Base-by-base conservation (phyloP, 1,140 invertebrate species). In the Orchesella cincta region DNA sequence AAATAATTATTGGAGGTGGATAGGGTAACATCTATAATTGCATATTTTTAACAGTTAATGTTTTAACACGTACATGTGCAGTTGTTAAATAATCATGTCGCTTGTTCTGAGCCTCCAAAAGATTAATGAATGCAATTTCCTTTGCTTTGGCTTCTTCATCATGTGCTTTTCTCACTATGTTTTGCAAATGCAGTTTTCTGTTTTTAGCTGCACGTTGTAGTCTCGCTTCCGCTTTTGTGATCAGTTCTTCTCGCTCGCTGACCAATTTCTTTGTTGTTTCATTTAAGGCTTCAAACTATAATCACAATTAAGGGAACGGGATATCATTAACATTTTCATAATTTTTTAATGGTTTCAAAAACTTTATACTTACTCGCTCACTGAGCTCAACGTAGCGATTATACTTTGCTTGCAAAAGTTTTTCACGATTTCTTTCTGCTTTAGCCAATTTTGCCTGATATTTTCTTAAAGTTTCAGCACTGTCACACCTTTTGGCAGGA, bases 91-190 rank as follows among this genome's bases (percentile, higher is more conserved):
- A 92, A 86, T 98, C 96, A 84, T 97, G 92, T 2, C 94, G 87
- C 83, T 97, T 93, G 85, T 98, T 98, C 86, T 98, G 94, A 1
- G 96, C 96, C 84, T 98, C 95, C 1, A 98, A 86, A 83, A 94
- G 93, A 86, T 98, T 98, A 74, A 98, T 99, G 85, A 99, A 99
- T 34, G 95, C 96, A 78, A 99, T 98, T 88, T 98, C 97, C 82
- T 95, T 94, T 0, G 96, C 88, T 86, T 99, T 98, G 57, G 96
- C 94, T 81, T 98, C 96, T 86, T 99, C 97, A 83, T 98, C 97
- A 82, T 98, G 96, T 1, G 97, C 97, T 86, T 98, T 98, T 75
- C 92, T 90, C 1, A 97, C 92, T 80, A 97, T 95, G 78, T 93
- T 92, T 83, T 92, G 87, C 33, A 94, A 84, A 84, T 92, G 88